These are phyloP conservation scores for Willowsia nigromaculata DNA, from an alignment of 2,888 invertebrate species.

Conservation along the genomic window DNA sequence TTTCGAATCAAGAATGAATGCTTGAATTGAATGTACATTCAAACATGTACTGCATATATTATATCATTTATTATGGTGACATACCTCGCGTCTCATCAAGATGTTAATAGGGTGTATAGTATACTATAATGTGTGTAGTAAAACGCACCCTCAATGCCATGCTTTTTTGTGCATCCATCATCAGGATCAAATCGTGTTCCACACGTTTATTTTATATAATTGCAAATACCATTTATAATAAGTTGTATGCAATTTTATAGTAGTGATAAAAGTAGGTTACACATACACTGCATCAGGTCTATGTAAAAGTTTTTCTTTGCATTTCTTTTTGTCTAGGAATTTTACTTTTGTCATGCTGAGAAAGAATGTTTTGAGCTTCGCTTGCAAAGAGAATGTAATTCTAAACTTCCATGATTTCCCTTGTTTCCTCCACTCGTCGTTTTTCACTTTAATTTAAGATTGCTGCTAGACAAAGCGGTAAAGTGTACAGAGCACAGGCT, in stretches of 20 bases:
- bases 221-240: no score
- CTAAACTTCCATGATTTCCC: slow-evolving; percentile 55
- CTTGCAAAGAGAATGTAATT: slow-evolving; percentile 36
- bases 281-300: not conserved
- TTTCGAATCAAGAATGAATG: not conserved
- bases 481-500: not conserved
- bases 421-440: slow-evolving; percentile 42
- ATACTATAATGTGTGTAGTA: slow-evolving; percentile 24
- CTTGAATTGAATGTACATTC: not conserved
- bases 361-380: not conserved
- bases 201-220: not conserved
- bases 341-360: slow-evolving; percentile 21
- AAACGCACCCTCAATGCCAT: slow-evolving; percentile 22
- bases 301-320: not conserved
- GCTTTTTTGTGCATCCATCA: slow-evolving; percentile 10
- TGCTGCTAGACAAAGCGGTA: not conserved
- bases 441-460: slow-evolving; percentile 46
- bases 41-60: not conserved
- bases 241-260: not conserved
- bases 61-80: slow-evolving; percentile 1
- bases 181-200: not conserved
- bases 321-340: not conserved
- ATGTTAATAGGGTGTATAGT: slow-evolving; percentile 20
- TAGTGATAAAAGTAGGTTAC: not conserved
- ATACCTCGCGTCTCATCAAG: not conserved